Evolutionary conservation across 2,797 vertebrate species (phyloP), one percentile per base, ranked within the genome.

Genomic region (Centroberyx gerrardi): DNA sequence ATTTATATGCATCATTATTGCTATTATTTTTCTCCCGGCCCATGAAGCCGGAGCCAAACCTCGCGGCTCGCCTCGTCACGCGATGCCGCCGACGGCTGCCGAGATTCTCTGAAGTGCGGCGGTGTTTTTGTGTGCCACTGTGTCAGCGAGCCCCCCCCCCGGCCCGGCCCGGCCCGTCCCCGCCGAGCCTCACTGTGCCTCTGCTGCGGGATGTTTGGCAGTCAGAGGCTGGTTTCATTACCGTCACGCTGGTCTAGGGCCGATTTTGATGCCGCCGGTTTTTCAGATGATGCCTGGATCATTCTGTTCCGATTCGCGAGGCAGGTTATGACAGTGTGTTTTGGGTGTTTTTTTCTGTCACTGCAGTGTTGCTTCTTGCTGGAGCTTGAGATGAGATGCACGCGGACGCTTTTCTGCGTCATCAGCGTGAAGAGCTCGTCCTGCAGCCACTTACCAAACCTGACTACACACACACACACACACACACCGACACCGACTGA

Each of bases 391-490:
- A 89, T 77, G 80, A 78, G 80, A 82, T 88, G 85, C 51, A 74
- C 40, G 28, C 55, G 14, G 82, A 86, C 84, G 49, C 81, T 68
- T 81, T 76, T 88, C 70, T 86, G 85, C 81, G 86, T 91, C 92
- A 90, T 93, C 78, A 22, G 59, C 61, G 80, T 74, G 89, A 91
- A 88, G 59, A 73, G 58, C 65, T 52, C 76, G 67, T 66, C 78
- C 81, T 22, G 62, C 62, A 80, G 85, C 76, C 81, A 81, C 85
- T 89, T 61, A 84, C 87, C 88, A 90, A 86, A 91, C 67, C 65
- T 55, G 28, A 80, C 72, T 18, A 38, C 53, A 63, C 60, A 58
- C 60, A 40, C 12, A 64, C 76, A 56, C 62, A 15, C 68, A 53
- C 59, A 22, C 80, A 10, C 74, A 6, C 63, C 2, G 53, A 80